Evolutionary conservation across 2,797 vertebrate genomes (phyloP), one percentile per base, ranked within the genome.

Genomic region (Muscicapa comitata): DNA sequence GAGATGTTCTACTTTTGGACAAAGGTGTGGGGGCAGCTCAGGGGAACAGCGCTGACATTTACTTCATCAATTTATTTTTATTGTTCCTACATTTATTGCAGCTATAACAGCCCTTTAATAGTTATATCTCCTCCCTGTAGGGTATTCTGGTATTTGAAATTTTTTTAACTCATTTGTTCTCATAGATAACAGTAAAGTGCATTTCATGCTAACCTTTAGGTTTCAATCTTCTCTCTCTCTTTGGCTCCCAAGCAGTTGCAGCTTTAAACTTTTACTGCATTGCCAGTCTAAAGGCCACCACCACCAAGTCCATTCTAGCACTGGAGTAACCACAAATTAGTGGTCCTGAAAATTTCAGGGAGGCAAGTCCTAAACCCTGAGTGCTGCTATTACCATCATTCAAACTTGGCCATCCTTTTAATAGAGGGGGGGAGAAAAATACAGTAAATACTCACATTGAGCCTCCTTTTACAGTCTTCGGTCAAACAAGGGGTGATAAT

Each of bases 141-240:
- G 98, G 98, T 98, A 98, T 98, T 98, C 98, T 98, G 98, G 98
- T 98, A 98, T 98, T 98, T 98, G 98, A 98, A 98, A 98, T 98
- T 98, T 98, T 98, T 98, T 98, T 98, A 98, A 98, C 98, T 98
- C 98, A 98, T 98, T 98, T 98, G 98, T 98, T 98, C 98, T 98
- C 98, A 97, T 96, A 98, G 98, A 98, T 98, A 98, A 98, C 98
- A 98, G 98, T 98, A 98, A 98, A 98, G 98, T 98, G 97, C 98
- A 98, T 98, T 98, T 98, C 98, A 98, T 61, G 66, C 98, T 98
- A 98, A 98, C 98, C 98, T 98, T 98, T 98, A 98, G 98, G 97
- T 98, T 98, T 98, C 98, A 97, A 97, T 98, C 98, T 98, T 95
- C 97, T 98, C 96, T 97, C 97, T 98, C 97, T 97, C 97, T 97